Evolutionary conservation across 2,888 invertebrate genomes (phyloP).

Genomic region (Tipula vernalis): DNA sequence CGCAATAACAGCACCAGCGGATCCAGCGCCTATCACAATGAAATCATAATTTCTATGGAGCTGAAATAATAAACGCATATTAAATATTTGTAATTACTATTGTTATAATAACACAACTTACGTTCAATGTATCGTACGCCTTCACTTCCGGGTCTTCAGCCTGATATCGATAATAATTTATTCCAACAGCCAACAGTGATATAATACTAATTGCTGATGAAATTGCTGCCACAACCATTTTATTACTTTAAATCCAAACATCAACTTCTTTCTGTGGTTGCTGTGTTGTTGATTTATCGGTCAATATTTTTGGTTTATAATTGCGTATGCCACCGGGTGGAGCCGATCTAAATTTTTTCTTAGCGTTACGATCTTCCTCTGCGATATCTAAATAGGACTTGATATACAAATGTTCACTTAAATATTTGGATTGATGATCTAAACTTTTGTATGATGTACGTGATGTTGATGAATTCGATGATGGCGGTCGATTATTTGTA

Average conservation of each 20-base stretch:
- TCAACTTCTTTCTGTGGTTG: conserved; percentile 37
- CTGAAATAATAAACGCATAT: conserved; percentile 36
- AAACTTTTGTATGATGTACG: conserved; percentile 26
- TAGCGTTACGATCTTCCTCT: conserved; percentile 38
- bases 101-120: conserved; percentile 35
- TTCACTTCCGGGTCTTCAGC: conserved; percentile 72
- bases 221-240: conserved; percentile 44
- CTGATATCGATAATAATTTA: conserved; percentile 69
- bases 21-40: conserved; percentile 75
- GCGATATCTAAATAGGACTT: conserved; percentile 41
- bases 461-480: conserved; percentile 29
- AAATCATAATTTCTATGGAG: conserved; percentile 72
- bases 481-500: conserved; percentile 28
- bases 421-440: conserved; percentile 36
- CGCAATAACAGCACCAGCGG: conserved; percentile 80
- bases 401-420: conserved; percentile 42
- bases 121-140: conserved; percentile 55
- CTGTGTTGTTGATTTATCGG: conserved; percentile 37
- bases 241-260: conserved; percentile 46
- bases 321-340: conserved; percentile 53
- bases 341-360: conserved; percentile 37
- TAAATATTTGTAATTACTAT: not conserved
- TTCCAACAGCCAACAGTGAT: conserved; percentile 67
- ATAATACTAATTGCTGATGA: conserved; percentile 59
- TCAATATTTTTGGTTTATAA: conserved; percentile 57